Conservation (phyloP, 2,888 invertebrate genomes). For the Andrena trimmerana region DNA sequence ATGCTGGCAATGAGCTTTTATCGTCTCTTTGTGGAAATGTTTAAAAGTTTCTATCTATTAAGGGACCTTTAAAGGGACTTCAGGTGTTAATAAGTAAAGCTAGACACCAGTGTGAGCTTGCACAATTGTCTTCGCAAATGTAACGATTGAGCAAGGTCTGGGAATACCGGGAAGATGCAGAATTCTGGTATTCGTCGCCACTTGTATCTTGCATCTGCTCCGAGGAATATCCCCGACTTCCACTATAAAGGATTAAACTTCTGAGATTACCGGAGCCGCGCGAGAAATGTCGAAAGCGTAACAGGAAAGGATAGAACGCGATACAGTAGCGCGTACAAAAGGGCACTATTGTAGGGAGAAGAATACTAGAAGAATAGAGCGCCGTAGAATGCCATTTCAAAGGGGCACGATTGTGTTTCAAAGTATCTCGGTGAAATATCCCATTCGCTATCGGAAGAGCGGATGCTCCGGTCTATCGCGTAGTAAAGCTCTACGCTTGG, state of each 20-base stretch:
- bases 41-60: too few relatives aligned
- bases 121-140: too few relatives aligned
- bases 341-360: constrained; percentile 6
- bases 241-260: constrained; percentile 8
- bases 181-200: too few relatives aligned
- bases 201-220: not conserved
- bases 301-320: constrained; percentile 27
- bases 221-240: not conserved
- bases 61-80: not conserved
- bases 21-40: too few relatives aligned
- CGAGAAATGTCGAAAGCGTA: constrained; percentile 27
- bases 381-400: constrained; percentile 20
- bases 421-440: constrained; percentile 26
- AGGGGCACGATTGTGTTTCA: constrained; percentile 14
- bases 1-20: too few relatives aligned
- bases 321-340: constrained; percentile 37
- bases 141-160: too few relatives aligned
- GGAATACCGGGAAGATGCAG: too few relatives aligned
- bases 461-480: not conserved
- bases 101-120: too few relatives aligned
- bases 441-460: not conserved
- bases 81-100: too few relatives aligned
- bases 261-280: constrained; percentile 18
- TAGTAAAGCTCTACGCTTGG: not conserved
- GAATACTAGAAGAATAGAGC: constrained; percentile 20